Conservation (phyloP, 2,888 invertebrate species). For the Erebia ligea region DNA sequence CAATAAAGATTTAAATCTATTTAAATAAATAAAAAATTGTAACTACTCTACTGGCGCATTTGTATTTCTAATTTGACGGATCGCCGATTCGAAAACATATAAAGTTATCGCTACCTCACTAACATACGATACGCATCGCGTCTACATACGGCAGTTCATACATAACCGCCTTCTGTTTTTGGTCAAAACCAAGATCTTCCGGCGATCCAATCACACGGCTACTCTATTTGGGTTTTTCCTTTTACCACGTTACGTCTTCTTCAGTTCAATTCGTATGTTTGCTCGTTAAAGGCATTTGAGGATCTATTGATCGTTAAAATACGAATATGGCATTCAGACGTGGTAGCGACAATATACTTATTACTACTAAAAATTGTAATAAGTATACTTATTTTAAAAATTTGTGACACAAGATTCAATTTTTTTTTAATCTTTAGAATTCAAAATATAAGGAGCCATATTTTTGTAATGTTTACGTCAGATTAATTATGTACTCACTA, state of each 20-base stretch:
- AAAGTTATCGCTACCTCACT: slow-evolving; percentile 9
- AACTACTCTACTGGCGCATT: too few species aligned
- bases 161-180: slow-evolving; percentile 24
- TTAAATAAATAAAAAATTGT: too few species aligned
- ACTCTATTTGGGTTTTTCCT: slow-evolving; percentile 14
- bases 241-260: slow-evolving; percentile 16
- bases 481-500: too few species aligned
- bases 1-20: too few species aligned
- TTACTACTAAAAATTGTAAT: too few species aligned
- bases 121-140: slow-evolving; percentile 1
- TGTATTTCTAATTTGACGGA: too few species aligned
- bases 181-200: slow-evolving; percentile 9
- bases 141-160: slow-evolving; percentile 24
- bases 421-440: too few species aligned
- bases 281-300: slow-evolving; percentile 14
- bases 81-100: background rate
- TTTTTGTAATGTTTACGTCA: too few species aligned
- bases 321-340: slow-evolving; percentile 3
- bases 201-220: slow-evolving; percentile 17
- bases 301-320: background rate
- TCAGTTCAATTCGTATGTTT: slow-evolving; percentile 1
- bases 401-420: too few species aligned
- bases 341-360: background rate
- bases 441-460: too few species aligned
- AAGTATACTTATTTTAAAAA: too few species aligned